These are phyloP conservation scores for Nyctibius bracteatus DNA, from an alignment of 2,113 vertebrate species.

Conservation along the genomic window DNA sequence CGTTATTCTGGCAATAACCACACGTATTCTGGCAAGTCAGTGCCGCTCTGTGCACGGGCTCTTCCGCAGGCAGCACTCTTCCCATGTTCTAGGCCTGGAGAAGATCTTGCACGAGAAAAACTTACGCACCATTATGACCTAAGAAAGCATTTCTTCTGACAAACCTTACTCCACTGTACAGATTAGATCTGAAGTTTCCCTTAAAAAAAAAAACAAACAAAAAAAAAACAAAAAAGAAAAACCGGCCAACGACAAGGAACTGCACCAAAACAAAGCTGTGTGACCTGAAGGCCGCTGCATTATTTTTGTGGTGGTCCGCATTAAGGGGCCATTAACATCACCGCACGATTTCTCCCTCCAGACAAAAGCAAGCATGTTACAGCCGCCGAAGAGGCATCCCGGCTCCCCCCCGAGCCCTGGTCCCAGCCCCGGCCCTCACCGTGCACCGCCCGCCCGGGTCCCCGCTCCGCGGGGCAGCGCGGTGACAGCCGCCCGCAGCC, in stretches of 20 bases:
- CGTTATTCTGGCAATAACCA: too few relatives aligned
- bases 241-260: not conserved
- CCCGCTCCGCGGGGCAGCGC: too few relatives aligned
- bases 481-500: too few relatives aligned
- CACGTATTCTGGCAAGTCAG: too few relatives aligned
- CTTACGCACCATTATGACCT: rapidly evolving
- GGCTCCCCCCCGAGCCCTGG: not conserved
- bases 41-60: not conserved
- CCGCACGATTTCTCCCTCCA: not conserved
- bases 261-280: not conserved
- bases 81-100: not conserved
- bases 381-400: rapidly evolving
- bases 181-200: not conserved
- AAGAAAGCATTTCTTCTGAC: not conserved
- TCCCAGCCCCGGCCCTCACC: not conserved
- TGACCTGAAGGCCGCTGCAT: not conserved
- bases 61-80: not conserved
- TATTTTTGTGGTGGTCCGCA: not conserved
- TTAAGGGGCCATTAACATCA: not conserved
- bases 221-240: too few relatives aligned
- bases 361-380: not conserved
- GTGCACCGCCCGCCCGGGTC: not conserved
- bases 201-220: not conserved
- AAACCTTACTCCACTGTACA: not conserved
- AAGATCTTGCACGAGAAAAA: not conserved